Evolutionary conservation across 2,888 invertebrate genomes (phyloP).

Genomic region (Drosophila cognata): DNA sequence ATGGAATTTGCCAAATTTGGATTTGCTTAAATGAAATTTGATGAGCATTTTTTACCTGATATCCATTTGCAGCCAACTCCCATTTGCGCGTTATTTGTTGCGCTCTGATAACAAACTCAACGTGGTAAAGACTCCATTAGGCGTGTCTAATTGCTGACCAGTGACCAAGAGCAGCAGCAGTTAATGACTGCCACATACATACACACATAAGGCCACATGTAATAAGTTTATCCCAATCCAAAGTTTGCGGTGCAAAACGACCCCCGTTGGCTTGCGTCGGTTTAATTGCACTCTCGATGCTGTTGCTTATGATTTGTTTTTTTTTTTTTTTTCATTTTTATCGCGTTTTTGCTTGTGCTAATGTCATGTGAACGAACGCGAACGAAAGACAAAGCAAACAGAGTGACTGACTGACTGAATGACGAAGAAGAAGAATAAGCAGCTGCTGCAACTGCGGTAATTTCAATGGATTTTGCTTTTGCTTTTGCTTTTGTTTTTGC

Average conservation of each 20-base stretch:
- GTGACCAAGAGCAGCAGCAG: constrained; percentile 5
- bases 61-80: background rate
- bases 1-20: background rate
- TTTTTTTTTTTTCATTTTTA: constrained; percentile 20
- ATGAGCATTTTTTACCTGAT: background rate
- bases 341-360: constrained; percentile 46
- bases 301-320: constrained; percentile 17
- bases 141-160: constrained; percentile 43
- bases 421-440: constrained; percentile 15
- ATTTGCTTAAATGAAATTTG: background rate
- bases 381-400: constrained; percentile 14
- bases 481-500: background rate
- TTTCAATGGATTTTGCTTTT: constrained; percentile 21
- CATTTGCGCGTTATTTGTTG: constrained; percentile 7
- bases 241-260: constrained; percentile 49
- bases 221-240: constrained; percentile 11
- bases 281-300: constrained; percentile 62
- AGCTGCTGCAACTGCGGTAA: constrained; percentile 19
- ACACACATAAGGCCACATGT: background rate
- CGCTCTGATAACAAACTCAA: constrained; percentile 30
- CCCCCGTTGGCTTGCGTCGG: constrained; percentile 60
- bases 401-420: constrained; percentile 18
- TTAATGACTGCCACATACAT: background rate
- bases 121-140: constrained; percentile 17
- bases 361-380: constrained; percentile 57